Percentiles rank a stretch among this genome's conserved stretches.
These are phyloP conservation scores for Ochotona curzoniae DNA, from an alignment of 2,113 vertebrate genomes.

Conservation along the genomic window DNA sequence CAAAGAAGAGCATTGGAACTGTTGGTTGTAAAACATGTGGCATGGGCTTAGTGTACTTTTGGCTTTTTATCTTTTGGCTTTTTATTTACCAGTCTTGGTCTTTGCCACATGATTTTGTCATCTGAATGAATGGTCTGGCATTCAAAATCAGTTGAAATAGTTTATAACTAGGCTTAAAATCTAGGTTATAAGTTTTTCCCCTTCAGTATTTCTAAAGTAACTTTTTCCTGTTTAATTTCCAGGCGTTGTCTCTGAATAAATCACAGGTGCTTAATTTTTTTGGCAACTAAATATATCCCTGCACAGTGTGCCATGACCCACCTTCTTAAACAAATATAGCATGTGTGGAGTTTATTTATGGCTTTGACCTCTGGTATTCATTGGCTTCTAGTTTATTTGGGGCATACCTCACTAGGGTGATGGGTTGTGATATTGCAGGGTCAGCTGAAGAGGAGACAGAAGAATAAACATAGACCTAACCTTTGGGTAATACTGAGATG, in stretches of 20 bases:
- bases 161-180: conserved; percentile 43
- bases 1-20: not conserved
- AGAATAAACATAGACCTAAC: not conserved
- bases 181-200: not conserved
- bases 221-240: conserved; percentile 39
- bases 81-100: not conserved
- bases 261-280: conserved; percentile 8
- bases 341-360: conserved; percentile 63
- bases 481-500: not conserved
- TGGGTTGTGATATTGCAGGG: not conserved
- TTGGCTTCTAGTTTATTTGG: conserved; percentile 66
- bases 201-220: not conserved
- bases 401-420: conserved; percentile 24
- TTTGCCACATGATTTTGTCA: not conserved
- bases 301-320: not conserved
- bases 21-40: not conserved
- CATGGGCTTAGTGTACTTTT: not conserved
- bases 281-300: not conserved
- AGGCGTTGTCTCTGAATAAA: not conserved
- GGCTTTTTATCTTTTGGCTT: conserved; percentile 3
- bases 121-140: not conserved
- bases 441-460: conserved; percentile 45
- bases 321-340: conserved; percentile 30
- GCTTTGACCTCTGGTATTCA: conserved; percentile 50
- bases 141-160: conserved; percentile 33